These are phyloP conservation scores for Rotaria macrura DNA, from an alignment of 2,888 invertebrate species.

Conservation along the genomic window DNA sequence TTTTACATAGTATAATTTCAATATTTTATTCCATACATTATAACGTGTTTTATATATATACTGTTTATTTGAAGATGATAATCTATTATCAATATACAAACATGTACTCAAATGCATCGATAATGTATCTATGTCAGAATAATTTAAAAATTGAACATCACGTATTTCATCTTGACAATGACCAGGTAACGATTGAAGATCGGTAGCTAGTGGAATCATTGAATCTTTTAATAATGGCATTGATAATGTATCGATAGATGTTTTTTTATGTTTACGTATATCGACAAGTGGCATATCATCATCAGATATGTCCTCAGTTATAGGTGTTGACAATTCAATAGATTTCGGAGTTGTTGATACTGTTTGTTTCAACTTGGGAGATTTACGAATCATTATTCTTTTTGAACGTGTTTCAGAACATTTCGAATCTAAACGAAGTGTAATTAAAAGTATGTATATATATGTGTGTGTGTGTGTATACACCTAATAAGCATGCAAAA, in stretches of 20 bases:
- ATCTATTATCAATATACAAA: neutral
- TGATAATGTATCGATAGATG: neutral
- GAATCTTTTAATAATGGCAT: neutral
- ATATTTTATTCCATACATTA: neutral
- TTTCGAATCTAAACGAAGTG: neutral
- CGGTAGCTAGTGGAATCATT: neutral
- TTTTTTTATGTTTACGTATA: neutral
- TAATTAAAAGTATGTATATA: too few relatives aligned
- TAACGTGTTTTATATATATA: neutral
- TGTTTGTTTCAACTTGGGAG: neutral
- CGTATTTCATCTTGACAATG: neutral
- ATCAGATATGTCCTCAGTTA: neutral
- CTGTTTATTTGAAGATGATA: neutral
- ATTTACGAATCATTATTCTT: neutral
- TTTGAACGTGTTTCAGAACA: neutral
- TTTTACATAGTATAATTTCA: neutral
- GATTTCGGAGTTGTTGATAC: neutral
- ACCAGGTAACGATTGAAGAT: neutral
- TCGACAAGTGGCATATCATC: neutral
- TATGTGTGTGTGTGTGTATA: too few relatives aligned
- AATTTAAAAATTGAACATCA: neutral
- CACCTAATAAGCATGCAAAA: too few relatives aligned
- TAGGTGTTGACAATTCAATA: neutral
- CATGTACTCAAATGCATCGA: neutral
- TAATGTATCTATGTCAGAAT: neutral